A percentile compares a stretch with the other conserved stretches of the same genome.
These are phyloP conservation scores for Trichacis sp. DNA, from an alignment of 2,888 invertebrate species.

Conservation along the genomic window DNA sequence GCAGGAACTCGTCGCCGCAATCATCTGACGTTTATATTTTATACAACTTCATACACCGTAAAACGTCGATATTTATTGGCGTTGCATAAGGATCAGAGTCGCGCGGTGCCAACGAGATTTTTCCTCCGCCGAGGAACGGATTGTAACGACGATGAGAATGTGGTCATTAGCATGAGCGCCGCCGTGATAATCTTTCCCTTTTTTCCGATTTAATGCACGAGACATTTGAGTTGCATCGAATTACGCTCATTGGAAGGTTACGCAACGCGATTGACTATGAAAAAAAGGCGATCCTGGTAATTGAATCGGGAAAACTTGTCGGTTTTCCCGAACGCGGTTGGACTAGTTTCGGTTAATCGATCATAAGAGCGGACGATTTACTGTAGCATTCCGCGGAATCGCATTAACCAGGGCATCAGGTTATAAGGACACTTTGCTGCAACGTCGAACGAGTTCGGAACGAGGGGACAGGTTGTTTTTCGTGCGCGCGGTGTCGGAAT, in stretches of 20 bases:
- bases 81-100: conserved; percentile 52
- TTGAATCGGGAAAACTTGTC: too few relatives aligned
- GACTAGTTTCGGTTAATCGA: too few relatives aligned
- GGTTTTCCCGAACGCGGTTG: too few relatives aligned
- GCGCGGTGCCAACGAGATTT: conserved; percentile 22
- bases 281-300: too few relatives aligned
- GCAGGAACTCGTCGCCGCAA: conserved; percentile 54
- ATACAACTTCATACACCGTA: conserved; percentile 49
- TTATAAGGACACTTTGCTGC: conserved; percentile 38
- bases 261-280: too few relatives aligned
- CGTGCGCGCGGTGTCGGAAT: conserved; percentile 35
- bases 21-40: conserved; percentile 52
- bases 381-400: conserved; percentile 8
- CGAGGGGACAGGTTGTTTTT: conserved; percentile 41
- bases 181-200: not conserved
- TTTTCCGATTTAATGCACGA: not conserved
- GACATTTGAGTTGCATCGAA: too few relatives aligned
- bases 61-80: conserved; percentile 57
- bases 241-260: too few relatives aligned
- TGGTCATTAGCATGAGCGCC: not conserved
- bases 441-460: conserved; percentile 38
- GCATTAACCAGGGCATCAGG: conserved; percentile 43
- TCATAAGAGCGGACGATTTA: conserved; percentile 10
- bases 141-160: conserved; percentile 1
- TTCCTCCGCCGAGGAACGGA: too few relatives aligned